Evolutionary conservation across 2,888 invertebrate species (phyloP), one percentile per base, ranked within the genome.

Genomic region (Drosophila koepferae): DNA sequence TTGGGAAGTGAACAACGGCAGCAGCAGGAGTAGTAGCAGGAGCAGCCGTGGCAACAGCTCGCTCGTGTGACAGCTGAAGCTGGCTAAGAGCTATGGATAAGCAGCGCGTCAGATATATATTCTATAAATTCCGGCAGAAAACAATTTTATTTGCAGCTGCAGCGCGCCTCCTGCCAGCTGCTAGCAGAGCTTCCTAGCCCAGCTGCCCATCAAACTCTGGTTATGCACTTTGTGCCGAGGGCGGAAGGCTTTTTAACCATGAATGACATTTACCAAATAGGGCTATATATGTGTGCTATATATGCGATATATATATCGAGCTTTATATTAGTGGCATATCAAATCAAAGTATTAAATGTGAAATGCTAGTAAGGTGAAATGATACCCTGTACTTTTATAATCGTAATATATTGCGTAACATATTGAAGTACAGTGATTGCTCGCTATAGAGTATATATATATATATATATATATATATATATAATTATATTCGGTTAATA

Each of bases 71-170:
- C 81, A 81, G 63, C 81, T 68, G 77, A 67, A 62, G 62, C 63
- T 60, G 48, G 63, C 16, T 28, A 31, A 34, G 60, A 61, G 63
- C 63, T 56, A 60, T 51, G 77, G 63, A 80, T 65, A 65, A 75
- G 59, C 76, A 66, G 55, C 23, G 55, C 28, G 65, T 28, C 71
- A 72, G 82, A 82, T 77, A 87, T 80, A 82, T 85, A 87, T 82
- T 79, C 90, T 82, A 89, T 87, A 88, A 89, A 85, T 89, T 82
- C 79, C 77, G 72, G 70, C 63, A 63, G 77, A 75, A 83, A 89
- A 89, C 88, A 74, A 82, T 86, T 86, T 77, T 77, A 86, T 89
- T 86, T 83, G 77, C 82, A 65, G 62, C 71, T 72, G 68, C 64
- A 55, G 56, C 63, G 60, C 56, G 48, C 43, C 53, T 75, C 54